A percentile compares a stretch with the other conserved stretches of the same genome.
phyloP scores from a whole-genome alignment of 2,113 vertebrate genomes.

The Mohoua ochrocephala region DNA sequence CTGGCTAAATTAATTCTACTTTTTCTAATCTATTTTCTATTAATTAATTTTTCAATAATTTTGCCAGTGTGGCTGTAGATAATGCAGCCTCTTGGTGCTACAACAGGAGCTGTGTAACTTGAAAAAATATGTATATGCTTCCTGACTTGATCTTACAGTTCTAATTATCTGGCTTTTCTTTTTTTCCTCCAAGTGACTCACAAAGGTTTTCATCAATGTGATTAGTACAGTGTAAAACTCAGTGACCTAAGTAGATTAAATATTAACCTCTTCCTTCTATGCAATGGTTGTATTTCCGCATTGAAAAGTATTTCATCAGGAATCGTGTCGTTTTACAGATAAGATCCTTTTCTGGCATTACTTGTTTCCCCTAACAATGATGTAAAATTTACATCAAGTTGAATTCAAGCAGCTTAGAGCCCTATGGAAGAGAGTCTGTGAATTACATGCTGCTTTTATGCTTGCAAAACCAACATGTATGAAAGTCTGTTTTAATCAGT shows the following conservation, averaged over 20 bases:
- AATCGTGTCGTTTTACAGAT: rapidly evolving
- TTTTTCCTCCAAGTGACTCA: not conserved
- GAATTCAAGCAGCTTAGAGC: not conserved
- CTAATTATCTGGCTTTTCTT: not conserved
- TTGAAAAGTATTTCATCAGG: not conserved
- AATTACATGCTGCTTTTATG: not conserved
- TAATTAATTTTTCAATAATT: not conserved
- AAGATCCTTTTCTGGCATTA: not conserved
- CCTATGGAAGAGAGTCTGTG: not conserved
- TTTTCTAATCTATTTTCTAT: not conserved
- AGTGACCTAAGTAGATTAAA: not conserved
- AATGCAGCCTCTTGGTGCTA: not conserved
- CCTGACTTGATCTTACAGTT: not conserved
- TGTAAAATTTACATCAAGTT: not conserved
- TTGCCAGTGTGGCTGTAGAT: not conserved
- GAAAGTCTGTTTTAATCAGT: not conserved
- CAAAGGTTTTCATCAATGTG: not conserved
- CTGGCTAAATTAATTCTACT: not conserved
- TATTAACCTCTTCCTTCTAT: not conserved
- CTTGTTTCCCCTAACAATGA: not conserved
- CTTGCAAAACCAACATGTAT: not conserved
- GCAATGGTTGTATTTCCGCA: not conserved
- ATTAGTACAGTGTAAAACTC: not conserved
- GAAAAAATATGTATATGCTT: not conserved
- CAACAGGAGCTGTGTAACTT: not conserved